Conservation (phyloP, 92 coral and sea anemone species). For the Anthopleura xanthogrammica region DNA sequence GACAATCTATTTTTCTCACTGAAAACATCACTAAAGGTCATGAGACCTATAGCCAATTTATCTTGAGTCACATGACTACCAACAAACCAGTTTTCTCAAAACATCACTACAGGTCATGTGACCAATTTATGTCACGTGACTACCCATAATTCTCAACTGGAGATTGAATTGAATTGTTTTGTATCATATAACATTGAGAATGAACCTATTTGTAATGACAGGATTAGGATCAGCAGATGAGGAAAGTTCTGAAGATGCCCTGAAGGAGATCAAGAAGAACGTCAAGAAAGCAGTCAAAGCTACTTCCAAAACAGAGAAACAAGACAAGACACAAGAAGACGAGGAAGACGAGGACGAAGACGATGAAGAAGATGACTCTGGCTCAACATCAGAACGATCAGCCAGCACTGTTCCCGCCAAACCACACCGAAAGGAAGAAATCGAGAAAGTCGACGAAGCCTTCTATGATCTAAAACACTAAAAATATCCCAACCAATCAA, state of each 20-base stretch:
- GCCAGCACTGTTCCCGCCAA: constrained; percentile 47
- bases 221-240: constrained; percentile 47
- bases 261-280: constrained; percentile 54
- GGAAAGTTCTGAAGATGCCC: constrained; percentile 52
- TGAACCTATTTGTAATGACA: background rate
- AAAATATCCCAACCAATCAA: background rate
- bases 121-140: background rate
- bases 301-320: constrained; percentile 25
- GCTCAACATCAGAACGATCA: constrained; percentile 30
- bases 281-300: constrained; percentile 35
- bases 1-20: too few species aligned
- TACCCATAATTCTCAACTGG: background rate
- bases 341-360: constrained; percentile 66
- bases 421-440: constrained; percentile 41
- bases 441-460: constrained; percentile 31
- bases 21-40: too few species aligned
- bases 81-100: background rate
- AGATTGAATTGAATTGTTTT: too few species aligned
- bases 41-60: too few species aligned
- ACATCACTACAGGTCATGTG: too few species aligned
- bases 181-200: background rate
- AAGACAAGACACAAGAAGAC: constrained; percentile 44
- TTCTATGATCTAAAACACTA: constrained; percentile 32
- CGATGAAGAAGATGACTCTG: constrained; percentile 51
- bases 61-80: background rate